Conservation (phyloP, 2,888 invertebrate genomes). For the Rhamphomyia laevipes region DNA sequence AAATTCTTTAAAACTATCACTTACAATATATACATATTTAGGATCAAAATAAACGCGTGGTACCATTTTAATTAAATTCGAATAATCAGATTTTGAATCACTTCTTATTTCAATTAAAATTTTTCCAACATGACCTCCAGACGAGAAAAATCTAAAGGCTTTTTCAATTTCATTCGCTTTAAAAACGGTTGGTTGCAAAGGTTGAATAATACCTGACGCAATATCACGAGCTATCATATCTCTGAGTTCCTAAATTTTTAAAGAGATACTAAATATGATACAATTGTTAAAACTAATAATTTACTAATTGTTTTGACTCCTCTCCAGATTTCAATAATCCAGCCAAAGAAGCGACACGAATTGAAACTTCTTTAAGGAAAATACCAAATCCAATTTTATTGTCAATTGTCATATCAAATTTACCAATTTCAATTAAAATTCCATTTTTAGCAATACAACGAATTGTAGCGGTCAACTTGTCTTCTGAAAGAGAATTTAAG, state of each 20-base stretch:
- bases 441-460: conserved; percentile 33
- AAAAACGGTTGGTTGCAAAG: conserved; percentile 43
- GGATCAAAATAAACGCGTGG: neutral
- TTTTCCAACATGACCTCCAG: conserved; percentile 49
- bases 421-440: conserved; percentile 49
- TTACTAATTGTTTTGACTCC: neutral
- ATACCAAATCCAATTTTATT: conserved; percentile 41
- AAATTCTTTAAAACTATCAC: conserved; percentile 78
- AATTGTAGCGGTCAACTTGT: conserved; percentile 40
- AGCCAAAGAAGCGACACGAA: conserved; percentile 51
- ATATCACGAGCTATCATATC: conserved; percentile 23
- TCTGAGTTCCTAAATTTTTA: conserved; percentile 36
- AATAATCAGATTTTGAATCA: conserved; percentile 15
- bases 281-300: neutral
- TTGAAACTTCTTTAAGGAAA: conserved; percentile 46
- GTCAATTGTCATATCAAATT: conserved; percentile 46
- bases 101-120: conserved; percentile 29
- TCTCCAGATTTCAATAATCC: neutral
- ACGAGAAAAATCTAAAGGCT: conserved; percentile 40
- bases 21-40: neutral
- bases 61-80: neutral
- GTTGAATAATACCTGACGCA: conserved; percentile 41
- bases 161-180: conserved; percentile 40
- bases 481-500: conserved; percentile 49
- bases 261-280: neutral